These are phyloP conservation scores for Mionectes macconnelli DNA, from an alignment of 2,113 vertebrate species.

Conservation along the genomic window DNA sequence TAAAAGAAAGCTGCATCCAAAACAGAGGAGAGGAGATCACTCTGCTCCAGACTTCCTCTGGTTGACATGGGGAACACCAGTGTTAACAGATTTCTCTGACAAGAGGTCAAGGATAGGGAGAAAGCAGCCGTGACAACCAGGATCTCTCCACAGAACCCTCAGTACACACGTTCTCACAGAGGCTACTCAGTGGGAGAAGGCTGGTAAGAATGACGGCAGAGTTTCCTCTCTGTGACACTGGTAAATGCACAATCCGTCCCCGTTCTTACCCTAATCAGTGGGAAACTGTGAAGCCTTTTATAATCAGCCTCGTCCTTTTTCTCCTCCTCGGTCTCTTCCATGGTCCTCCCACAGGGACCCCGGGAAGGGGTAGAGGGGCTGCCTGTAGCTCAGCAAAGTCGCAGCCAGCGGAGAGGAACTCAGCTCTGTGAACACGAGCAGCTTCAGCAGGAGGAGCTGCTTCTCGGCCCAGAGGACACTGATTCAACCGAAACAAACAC, in stretches of 20 bases:
- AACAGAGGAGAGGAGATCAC: not conserved
- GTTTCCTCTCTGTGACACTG: not conserved
- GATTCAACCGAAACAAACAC: slow-evolving; percentile 13
- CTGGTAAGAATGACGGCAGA: not conserved
- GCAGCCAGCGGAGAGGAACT: not conserved
- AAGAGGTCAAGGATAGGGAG: not conserved
- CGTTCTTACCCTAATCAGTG: slow-evolving; percentile 89
- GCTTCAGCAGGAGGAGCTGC: slow-evolving; percentile 1
- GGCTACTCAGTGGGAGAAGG: not conserved
- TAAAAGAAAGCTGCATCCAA: not conserved
- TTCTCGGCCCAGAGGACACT: slow-evolving; percentile 2
- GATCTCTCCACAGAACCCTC: not conserved
- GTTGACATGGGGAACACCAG: accelerated
- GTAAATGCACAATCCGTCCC: not conserved
- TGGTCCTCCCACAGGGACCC: slow-evolving; percentile 68
- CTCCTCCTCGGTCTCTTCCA: slow-evolving; percentile 87
- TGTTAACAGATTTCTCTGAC: not conserved
- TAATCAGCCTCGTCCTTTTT: slow-evolving; percentile 96
- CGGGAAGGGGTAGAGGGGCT: not conserved
- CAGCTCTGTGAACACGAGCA: not conserved
- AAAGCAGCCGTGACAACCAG: not conserved
- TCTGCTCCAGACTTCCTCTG: not conserved
- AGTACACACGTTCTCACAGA: not conserved
- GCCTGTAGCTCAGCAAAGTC: not conserved
- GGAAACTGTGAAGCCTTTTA: slow-evolving; percentile 92